A percentile compares a stretch with the other conserved stretches of the same genome.
Evolutionary conservation across 2,888 invertebrate genomes (phyloP).

Genomic region (Phoenoteleia sp.): DNA sequence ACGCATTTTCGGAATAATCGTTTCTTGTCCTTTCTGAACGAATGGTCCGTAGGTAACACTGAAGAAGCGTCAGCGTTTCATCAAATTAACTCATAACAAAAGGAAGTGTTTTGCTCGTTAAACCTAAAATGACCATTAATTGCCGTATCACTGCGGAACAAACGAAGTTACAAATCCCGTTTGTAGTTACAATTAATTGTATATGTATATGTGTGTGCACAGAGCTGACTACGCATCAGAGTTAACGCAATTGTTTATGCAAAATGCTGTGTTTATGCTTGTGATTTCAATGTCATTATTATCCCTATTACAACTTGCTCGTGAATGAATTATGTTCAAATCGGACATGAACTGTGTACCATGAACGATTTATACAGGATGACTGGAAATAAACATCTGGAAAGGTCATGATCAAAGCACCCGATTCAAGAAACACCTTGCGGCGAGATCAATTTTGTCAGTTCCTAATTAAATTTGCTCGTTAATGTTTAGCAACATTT

Average conservation of each 20-base stretch:
- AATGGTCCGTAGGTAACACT: neutral
- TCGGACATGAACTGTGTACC: no score
- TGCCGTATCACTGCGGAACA: conserved; percentile 20
- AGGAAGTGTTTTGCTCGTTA: neutral
- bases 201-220: neutral
- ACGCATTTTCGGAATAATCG: conserved; percentile 24
- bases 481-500: no score
- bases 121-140: conserved; percentile 59
- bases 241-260: neutral
- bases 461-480: no score
- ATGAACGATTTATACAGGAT: neutral
- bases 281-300: neutral
- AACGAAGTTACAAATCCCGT: neutral
- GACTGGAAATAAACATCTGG: no score
- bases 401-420: no score
- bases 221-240: neutral
- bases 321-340: neutral
- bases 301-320: neutral
- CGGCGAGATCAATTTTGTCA: no score
- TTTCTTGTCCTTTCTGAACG: neutral
- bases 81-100: neutral
- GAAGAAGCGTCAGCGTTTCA: neutral
- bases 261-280: neutral
- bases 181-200: neutral
- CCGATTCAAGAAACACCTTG: no score